Conservation (phyloP, 2,888 invertebrate genomes). For the Hyposoter dolosus region DNA sequence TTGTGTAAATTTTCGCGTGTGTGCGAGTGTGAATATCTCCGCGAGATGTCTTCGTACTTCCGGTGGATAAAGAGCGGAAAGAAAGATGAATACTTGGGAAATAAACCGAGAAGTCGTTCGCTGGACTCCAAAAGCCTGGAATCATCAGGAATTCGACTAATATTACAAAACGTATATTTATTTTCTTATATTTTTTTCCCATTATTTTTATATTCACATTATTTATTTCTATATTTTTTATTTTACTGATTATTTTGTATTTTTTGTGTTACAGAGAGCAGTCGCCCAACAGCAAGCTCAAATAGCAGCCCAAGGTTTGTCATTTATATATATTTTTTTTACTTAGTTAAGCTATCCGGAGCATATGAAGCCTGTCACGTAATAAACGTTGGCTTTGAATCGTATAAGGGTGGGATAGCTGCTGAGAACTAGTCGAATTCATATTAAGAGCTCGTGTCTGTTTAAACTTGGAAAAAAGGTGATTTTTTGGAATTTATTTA, state of each 20-base stretch:
- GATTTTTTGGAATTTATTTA: too few relatives aligned
- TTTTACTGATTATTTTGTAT: not conserved
- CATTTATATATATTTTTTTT: not conserved
- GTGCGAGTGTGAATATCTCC: constrained; percentile 73
- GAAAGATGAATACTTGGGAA: constrained; percentile 86
- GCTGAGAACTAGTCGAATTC: too few relatives aligned
- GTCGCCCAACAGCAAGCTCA: constrained; percentile 89
- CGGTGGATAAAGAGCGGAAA: constrained; percentile 89
- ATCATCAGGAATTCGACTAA: constrained; percentile 88
- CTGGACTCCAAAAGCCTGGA: constrained; percentile 90
- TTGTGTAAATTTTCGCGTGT: constrained; percentile 67
- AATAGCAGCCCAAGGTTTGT: constrained; percentile 86
- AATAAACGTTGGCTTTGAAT: not conserved
- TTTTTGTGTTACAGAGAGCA: constrained; percentile 87
- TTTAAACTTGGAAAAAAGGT: too few relatives aligned
- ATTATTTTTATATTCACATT: constrained; percentile 23
- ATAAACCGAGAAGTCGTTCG: constrained; percentile 90
- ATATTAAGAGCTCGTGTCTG: too few relatives aligned
- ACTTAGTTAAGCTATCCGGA: not conserved
- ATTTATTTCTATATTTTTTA: not conserved
- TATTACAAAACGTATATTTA: constrained; percentile 86
- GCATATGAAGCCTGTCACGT: not conserved
- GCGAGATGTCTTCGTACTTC: constrained; percentile 88
- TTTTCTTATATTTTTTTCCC: constrained; percentile 20
- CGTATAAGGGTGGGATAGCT: not conserved